These are phyloP conservation scores for Teleopsis dalmanni DNA, from an alignment of 1,140 invertebrate genomes.

Conservation along the genomic window DNA sequence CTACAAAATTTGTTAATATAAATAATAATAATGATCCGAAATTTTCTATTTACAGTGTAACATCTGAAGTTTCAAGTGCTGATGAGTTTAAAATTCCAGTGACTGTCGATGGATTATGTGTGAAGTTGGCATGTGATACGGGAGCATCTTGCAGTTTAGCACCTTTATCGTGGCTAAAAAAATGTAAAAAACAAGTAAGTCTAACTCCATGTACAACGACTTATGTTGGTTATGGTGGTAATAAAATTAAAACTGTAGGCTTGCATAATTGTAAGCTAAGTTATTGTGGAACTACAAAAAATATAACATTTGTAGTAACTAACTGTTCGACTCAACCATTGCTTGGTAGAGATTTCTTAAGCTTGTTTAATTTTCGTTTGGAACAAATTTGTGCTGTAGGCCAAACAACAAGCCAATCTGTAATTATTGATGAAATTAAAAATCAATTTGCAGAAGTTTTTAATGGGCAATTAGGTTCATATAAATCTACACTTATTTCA, in stretches of 20 bases:
- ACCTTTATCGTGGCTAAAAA: constrained; percentile 1
- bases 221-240: constrained; percentile 9
- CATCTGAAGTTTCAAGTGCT: background rate
- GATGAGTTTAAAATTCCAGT: constrained; percentile 1
- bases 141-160: constrained; percentile 9
- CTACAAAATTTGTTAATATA: constrained; percentile 1
- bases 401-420: background rate
- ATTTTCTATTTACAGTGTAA: constrained; percentile 5
- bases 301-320: constrained; percentile 3
- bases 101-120: constrained; percentile 1
- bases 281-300: constrained; percentile 1
- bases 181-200: constrained; percentile 5
- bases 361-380: constrained; percentile 8
- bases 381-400: constrained; percentile 8
- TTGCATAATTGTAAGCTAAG: constrained; percentile 1
- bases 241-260: constrained; percentile 10
- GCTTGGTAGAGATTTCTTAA: constrained; percentile 8
- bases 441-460: constrained; percentile 10
- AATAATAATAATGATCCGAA: constrained; percentile 2
- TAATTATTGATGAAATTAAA: constrained; percentile 4
- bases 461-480: constrained; percentile 1
- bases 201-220: background rate
- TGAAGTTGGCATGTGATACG: constrained; percentile 2
- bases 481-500: constrained; percentile 5
- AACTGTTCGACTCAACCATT: constrained; percentile 3